A percentile compares a stretch with the other conserved stretches of the same genome.
These are phyloP conservation scores for Hydroisotoma schaefferi DNA, from an alignment of 2,888 invertebrate species.

Conservation along the genomic window DNA sequence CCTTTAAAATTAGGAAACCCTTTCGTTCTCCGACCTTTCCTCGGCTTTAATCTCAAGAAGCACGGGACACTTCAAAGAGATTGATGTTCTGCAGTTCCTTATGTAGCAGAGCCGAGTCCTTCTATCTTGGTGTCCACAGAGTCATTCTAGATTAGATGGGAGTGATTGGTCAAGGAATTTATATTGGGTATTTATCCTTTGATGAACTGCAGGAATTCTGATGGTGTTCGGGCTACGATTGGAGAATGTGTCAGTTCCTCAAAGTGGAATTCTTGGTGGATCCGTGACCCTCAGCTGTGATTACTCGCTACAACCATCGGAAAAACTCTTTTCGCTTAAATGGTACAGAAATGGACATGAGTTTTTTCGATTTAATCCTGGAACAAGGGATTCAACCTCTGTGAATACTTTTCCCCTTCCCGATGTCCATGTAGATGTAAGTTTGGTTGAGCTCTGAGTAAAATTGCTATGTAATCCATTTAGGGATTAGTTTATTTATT, in stretches of 20 bases:
- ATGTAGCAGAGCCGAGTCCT: too few species aligned
- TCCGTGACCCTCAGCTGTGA: constrained; percentile 30
- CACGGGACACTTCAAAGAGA: too few species aligned
- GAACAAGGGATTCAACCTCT: background rate
- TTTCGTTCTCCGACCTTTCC: too few species aligned
- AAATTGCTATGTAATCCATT: too few species aligned
- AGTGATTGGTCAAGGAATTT: constrained; percentile 35
- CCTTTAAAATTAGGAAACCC: too few species aligned
- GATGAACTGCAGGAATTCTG: constrained; percentile 31
- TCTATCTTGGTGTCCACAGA: too few species aligned
- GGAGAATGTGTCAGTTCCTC: constrained; percentile 32
- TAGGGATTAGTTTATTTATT: too few species aligned
- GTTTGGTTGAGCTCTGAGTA: too few species aligned
- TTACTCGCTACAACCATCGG: constrained; percentile 21
- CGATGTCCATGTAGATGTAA: constrained; percentile 31
- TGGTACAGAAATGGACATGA: constrained; percentile 24
- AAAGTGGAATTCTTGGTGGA: constrained; percentile 24
- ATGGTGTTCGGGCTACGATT: constrained; percentile 31
- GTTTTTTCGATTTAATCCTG: constrained; percentile 25
- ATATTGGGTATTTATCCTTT: constrained; percentile 40
- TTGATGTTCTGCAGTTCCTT: too few species aligned
- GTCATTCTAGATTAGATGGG: too few species aligned
- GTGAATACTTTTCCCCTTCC: constrained; percentile 14
- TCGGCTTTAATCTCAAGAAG: too few species aligned
- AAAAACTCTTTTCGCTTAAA: constrained; percentile 7